Evolutionary conservation across 2,888 invertebrate species (phyloP).

Genomic region (Pyrochroa serraticornis): DNA sequence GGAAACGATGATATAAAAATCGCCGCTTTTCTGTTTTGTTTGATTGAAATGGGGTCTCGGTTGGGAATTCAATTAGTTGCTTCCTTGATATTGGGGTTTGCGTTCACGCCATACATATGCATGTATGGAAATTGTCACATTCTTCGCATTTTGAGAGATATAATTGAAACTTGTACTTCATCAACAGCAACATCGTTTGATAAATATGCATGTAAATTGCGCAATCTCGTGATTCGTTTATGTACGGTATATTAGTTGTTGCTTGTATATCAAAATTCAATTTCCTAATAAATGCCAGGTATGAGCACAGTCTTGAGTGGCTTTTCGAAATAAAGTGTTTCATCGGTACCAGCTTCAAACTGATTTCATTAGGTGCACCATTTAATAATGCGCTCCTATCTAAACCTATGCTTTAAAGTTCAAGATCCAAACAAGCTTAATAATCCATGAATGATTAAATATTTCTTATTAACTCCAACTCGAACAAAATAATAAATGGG

Average conservation of each 20-base stretch:
- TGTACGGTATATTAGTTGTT: constrained; percentile 5
- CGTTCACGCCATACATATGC: too few species aligned
- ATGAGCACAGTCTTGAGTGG: not conserved
- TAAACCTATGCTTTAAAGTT: too few species aligned
- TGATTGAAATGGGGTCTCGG: too few species aligned
- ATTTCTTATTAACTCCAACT: constrained; percentile 10
- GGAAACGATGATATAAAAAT: too few species aligned
- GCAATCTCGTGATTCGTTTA: not conserved
- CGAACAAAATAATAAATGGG: constrained; percentile 17
- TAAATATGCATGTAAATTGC: constrained; percentile 3
- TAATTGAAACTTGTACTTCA: too few species aligned
- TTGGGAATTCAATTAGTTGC: too few species aligned
- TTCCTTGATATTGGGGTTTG: too few species aligned
- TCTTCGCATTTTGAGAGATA: too few species aligned
- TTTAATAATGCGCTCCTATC: not conserved
- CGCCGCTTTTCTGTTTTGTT: too few species aligned
- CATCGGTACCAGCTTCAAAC: not conserved
- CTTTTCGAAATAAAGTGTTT: constrained; percentile 2
- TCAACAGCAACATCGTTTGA: not conserved
- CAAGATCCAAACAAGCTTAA: constrained; percentile 1
- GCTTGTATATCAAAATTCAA: constrained; percentile 1
- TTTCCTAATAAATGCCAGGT: constrained; percentile 5
- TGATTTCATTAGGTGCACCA: constrained; percentile 3
- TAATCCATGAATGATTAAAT: constrained; percentile 21
- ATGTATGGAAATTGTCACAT: too few species aligned